Base-by-base conservation (phyloP, 2,888 invertebrate species). In the Epirrhoe tristata region DNA sequence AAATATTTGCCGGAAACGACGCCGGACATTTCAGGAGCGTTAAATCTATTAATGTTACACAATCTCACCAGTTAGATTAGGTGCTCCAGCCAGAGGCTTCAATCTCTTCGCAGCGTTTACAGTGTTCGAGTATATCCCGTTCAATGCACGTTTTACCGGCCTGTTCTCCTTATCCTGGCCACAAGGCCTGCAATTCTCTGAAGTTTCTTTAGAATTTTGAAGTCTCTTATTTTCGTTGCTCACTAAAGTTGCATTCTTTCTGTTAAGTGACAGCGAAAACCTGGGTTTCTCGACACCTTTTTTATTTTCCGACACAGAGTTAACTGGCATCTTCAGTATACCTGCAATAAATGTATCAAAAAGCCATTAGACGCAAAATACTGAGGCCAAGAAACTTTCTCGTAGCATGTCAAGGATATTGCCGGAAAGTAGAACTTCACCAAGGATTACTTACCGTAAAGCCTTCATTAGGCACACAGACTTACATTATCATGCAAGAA, bases 281-380 rank as follows among this genome's bases (percentile, higher is more conserved):
- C 84, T 93, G 66, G 88, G 77, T 85, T 87, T 93, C 69, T 87
- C 88, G 75, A 85, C 88, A 85, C 87, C 86, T 88, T 89, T 89
- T 87, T 89, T 92, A 77, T 86, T 87, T 87, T 89, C 87, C 69
- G 84, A 81, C 73, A 87, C 83, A 85, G 88, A 89, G 81, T 92
- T 91, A 88, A 91, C 89, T 91, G 91, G 93, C 93, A 94, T 94
- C 93, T 93, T 93, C 93, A 91, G 93, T 80, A 90, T 83, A 92
- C 93, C 93, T 94, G 88, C 12, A 86, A 90, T 74, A 71, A 72
- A 74, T 55, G 67, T 70, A 61, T 55, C 63, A 68, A 66, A 66
- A 56, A 67, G 71, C 55, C 65, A 72, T 73, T 71, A 72, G 55
- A 73, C 63, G 71, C 66, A 71, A 78, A 78, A 78, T 81, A 78